A percentile compares a stretch with the other conserved stretches of the same genome.
These are phyloP conservation scores for Muraenolepis orangiensis DNA, from an alignment of 2,797 vertebrate genomes.

Conservation along the genomic window DNA sequence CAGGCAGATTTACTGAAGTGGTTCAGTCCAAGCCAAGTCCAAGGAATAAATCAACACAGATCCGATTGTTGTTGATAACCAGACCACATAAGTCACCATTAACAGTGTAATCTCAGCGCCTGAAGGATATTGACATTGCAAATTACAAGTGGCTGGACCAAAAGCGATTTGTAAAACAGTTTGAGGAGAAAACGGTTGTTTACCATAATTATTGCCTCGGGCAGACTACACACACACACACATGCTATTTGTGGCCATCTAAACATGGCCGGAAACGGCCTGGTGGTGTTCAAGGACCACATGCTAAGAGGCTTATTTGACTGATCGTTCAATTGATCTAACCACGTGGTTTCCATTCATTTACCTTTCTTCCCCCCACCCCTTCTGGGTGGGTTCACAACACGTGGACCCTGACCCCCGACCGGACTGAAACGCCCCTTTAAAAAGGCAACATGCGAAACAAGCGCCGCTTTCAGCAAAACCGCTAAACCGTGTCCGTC, in stretches of 20 bases:
- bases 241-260: too few relatives aligned
- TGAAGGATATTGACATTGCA: slow-evolving; percentile 38
- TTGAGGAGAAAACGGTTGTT: slow-evolving; percentile 22
- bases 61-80: slow-evolving; percentile 46
- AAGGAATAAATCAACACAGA: slow-evolving; percentile 20
- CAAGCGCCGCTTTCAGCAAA: slow-evolving; percentile 34
- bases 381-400: too few relatives aligned
- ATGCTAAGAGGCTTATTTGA: too few relatives aligned
- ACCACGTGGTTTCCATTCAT: too few relatives aligned
- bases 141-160: slow-evolving; percentile 34
- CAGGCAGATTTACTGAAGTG: too few relatives aligned
- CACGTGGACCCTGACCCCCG: too few relatives aligned
- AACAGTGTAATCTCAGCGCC: slow-evolving; percentile 47
- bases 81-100: slow-evolving; percentile 44
- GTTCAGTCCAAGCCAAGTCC: background rate
- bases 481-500: slow-evolving; percentile 22
- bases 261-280: too few relatives aligned
- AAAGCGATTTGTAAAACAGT: slow-evolving; percentile 14
- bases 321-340: too few relatives aligned
- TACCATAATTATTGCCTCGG: slow-evolving; percentile 11
- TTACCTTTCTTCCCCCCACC: too few relatives aligned
- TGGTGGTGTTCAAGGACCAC: too few relatives aligned
- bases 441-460: slow-evolving; percentile 34
- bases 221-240: too few relatives aligned
- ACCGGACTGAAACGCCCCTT: background rate